Percentiles rank a stretch among this genome's conserved stretches.
Conservation (phyloP, 2,113 vertebrate species). For the Syrrhaptes paradoxus region DNA sequence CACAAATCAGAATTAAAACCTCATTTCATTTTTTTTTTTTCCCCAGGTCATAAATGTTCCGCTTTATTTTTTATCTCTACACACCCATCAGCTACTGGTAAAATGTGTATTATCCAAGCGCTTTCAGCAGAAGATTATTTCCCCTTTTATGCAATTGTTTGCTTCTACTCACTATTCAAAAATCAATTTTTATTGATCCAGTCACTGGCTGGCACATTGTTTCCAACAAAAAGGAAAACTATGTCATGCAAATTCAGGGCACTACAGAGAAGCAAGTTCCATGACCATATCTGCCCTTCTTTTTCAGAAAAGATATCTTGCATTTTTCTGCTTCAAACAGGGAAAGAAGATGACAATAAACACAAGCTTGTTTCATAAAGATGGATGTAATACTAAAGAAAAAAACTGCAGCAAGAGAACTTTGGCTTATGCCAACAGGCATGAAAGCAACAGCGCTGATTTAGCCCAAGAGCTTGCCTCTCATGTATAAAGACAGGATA, state of each 20-base stretch:
- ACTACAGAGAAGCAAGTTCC: neutral
- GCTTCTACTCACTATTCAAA: conserved; percentile 39
- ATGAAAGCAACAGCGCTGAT: neutral
- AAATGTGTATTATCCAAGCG: conserved; percentile 48
- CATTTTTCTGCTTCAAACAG: neutral
- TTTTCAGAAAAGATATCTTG: neutral
- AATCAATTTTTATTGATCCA: conserved; percentile 61
- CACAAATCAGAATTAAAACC: conserved; percentile 27
- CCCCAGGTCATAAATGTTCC: neutral
- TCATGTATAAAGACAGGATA: neutral
- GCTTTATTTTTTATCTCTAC: neutral
- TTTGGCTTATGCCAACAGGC: accelerated
- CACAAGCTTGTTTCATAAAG: neutral
- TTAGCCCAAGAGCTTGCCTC: neutral
- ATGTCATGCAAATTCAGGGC: neutral
- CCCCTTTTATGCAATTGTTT: conserved; percentile 61
- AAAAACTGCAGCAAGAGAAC: neutral
- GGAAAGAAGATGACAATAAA: neutral
- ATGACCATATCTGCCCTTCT: neutral
- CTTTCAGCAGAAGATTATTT: conserved; percentile 42
- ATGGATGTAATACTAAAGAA: neutral
- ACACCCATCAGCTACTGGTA: neutral
- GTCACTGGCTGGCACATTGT: conserved; percentile 5
- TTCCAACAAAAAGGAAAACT: conserved; percentile 29
- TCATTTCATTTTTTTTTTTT: neutral